A percentile compares a stretch with the other conserved stretches of the same genome.
Conservation (phyloP, 2,888 invertebrate species). For the Noctuana brunneofusca region DNA sequence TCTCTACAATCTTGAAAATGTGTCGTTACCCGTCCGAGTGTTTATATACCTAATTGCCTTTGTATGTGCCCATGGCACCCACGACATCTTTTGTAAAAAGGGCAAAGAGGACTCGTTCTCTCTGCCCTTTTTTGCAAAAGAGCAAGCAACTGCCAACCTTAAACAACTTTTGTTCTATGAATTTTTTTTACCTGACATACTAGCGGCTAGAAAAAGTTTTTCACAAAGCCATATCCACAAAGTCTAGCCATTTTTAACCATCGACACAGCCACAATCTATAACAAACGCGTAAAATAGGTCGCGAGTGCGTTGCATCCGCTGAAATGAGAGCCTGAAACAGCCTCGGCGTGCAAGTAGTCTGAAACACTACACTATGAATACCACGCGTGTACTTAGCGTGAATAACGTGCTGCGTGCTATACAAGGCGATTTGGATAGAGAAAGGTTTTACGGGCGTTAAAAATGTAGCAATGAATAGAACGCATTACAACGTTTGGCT, state of each 20-base stretch:
- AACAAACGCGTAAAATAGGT: conserved; percentile 27
- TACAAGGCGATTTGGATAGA: neutral
- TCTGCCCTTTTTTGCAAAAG: no score
- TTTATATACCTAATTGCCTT: no score
- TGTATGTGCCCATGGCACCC: no score
- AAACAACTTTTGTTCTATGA: no score
- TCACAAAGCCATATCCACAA: neutral
- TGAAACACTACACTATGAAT: conserved; percentile 6
- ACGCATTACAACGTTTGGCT: neutral
- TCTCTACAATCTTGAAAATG: no score
- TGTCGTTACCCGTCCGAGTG: no score
- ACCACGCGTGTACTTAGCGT: conserved; percentile 3
- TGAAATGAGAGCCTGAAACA: conserved; percentile 25
- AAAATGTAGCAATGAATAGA: conserved; percentile 11
- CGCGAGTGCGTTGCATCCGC: conserved; percentile 30
- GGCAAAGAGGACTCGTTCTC: no score
- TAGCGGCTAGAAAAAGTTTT: neutral
- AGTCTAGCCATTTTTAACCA: neutral
- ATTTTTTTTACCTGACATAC: no score
- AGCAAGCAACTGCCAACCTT: no score
- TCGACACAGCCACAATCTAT: conserved; percentile 21
- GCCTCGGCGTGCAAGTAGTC: conserved; percentile 8
- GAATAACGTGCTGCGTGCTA: neutral
- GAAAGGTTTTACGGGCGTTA: neutral
- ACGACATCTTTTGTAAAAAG: no score